phyloP scores from a whole-genome alignment of 2,888 invertebrate genomes.

The Tetragnatha montana region DNA sequence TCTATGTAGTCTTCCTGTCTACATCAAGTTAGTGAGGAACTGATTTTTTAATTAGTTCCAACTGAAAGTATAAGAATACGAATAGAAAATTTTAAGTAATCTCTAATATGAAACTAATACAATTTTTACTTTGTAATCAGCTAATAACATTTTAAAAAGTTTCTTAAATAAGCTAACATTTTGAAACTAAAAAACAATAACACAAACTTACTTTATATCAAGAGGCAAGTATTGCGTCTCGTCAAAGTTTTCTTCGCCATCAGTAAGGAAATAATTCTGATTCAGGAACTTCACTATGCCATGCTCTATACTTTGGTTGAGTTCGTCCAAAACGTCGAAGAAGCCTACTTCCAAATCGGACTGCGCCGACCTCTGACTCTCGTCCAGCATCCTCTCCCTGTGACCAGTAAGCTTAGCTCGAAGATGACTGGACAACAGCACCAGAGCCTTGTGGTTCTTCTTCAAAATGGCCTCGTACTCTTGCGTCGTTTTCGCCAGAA shows the following conservation, averaged over 20 bases:
- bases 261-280: constrained; percentile 52
- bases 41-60: too few relatives aligned
- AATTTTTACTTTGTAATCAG: too few relatives aligned
- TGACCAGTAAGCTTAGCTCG: constrained; percentile 26
- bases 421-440: constrained; percentile 42
- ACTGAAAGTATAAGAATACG: too few relatives aligned
- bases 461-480: constrained; percentile 63
- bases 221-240: constrained; percentile 45
- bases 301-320: constrained; percentile 53
- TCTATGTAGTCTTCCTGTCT: too few relatives aligned
- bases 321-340: constrained; percentile 44
- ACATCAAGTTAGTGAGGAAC: too few relatives aligned
- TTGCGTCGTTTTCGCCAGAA: constrained; percentile 52
- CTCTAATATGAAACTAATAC: not conserved
- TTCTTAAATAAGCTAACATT: too few relatives aligned
- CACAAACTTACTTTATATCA: constrained; percentile 40
- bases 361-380: constrained; percentile 26
- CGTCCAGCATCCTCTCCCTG: constrained; percentile 44
- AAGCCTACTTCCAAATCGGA: constrained; percentile 34
- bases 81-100: not conserved
- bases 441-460: constrained; percentile 57
- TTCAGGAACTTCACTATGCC: constrained; percentile 58
- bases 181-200: not conserved
- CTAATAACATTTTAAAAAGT: too few relatives aligned
- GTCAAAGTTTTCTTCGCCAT: constrained; percentile 39